Evolutionary conservation across 2,113 vertebrate genomes (phyloP).

Genomic region (Aldabrachelys gigantea): DNA sequence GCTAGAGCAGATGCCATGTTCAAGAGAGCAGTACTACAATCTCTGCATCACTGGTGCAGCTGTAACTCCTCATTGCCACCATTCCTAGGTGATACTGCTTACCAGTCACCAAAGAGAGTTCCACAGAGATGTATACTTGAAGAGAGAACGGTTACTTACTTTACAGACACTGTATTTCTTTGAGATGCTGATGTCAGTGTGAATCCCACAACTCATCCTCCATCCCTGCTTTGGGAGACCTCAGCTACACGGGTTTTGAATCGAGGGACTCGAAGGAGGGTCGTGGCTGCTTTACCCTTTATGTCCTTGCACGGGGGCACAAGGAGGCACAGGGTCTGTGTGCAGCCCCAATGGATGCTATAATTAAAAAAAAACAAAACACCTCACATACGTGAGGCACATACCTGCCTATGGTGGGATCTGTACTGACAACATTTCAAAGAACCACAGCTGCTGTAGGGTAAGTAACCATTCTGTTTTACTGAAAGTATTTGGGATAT

Average conservation of each 20-base stretch:
- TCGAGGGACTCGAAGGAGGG: neutral
- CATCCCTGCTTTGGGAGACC: neutral
- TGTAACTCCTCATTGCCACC: neutral
- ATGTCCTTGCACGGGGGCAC: neutral
- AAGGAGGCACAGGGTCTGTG: neutral
- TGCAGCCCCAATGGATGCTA: neutral
- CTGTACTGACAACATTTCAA: neutral
- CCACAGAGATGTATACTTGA: rapidly evolving
- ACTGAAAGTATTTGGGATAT: rapidly evolving
- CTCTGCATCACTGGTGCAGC: rapidly evolving
- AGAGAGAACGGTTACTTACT: neutral
- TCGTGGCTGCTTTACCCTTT: neutral
- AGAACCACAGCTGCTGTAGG: rapidly evolving
- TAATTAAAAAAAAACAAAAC: neutral
- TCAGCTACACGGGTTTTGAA: neutral
- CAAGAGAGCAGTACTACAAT: neutral
- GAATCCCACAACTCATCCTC: neutral
- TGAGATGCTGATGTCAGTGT: neutral
- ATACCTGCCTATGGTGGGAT: neutral
- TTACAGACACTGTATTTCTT: rapidly evolving
- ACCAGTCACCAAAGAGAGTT: rapidly evolving
- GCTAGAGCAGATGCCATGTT: rapidly evolving
- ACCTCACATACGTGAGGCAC: neutral
- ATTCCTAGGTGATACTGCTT: neutral
- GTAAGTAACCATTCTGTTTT: neutral